Conservation (phyloP, 2,888 invertebrate species). For the Julus scandinavius region DNA sequence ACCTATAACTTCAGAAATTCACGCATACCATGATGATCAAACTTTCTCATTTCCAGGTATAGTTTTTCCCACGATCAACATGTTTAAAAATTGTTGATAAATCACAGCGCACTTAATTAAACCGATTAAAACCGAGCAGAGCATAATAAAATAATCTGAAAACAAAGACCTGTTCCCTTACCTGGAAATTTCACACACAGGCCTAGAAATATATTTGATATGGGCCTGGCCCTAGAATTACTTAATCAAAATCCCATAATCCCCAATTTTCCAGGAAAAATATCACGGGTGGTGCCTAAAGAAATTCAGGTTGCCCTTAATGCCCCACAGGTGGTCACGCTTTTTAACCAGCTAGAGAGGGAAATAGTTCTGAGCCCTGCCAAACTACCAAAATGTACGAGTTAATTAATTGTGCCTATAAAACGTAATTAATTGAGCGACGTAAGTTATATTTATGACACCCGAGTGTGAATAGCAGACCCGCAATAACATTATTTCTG, state of each 20-base stretch:
- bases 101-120: background rate
- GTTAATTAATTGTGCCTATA: constrained; percentile 42
- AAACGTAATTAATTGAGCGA: constrained; percentile 34
- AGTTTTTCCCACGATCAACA: too few species aligned
- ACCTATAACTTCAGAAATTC: too few species aligned
- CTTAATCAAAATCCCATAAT: background rate
- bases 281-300: background rate
- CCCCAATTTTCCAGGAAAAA: background rate
- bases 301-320: background rate
- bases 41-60: too few species aligned
- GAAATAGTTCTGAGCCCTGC: background rate
- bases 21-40: too few species aligned
- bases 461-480: constrained; percentile 34
- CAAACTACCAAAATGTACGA: background rate
- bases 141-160: background rate
- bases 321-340: constrained; percentile 35
- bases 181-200: background rate
- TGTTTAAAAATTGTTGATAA: background rate
- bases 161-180: background rate
- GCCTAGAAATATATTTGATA: too few species aligned
- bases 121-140: background rate
- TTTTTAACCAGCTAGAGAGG: background rate
- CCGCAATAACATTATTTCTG: constrained; percentile 29
- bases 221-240: background rate
- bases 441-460: constrained; percentile 20